Conservation (phyloP, 1,140 invertebrate genomes). For the Drosophila kurseongensis region DNA sequence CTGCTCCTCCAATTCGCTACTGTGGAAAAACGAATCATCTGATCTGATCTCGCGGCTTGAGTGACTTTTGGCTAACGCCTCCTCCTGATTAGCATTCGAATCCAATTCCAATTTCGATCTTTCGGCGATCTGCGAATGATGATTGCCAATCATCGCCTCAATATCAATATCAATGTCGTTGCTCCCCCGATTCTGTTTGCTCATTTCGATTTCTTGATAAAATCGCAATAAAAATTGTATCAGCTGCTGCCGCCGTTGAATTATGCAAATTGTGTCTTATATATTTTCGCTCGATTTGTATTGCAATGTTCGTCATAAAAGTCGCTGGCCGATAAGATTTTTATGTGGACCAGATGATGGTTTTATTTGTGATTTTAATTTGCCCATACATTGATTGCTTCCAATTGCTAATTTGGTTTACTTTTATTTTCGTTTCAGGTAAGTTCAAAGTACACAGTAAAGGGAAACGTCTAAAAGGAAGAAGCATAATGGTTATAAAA, state of each 20-base stretch:
- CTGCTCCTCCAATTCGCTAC: slow-evolving; percentile 23
- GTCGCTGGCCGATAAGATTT: slow-evolving; percentile 53
- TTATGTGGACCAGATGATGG: slow-evolving; percentile 38
- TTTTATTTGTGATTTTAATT: slow-evolving; percentile 58
- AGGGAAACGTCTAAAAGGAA: background rate
- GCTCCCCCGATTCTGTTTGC: slow-evolving; percentile 27
- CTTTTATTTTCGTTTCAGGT: slow-evolving; percentile 47
- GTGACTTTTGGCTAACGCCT: slow-evolving; percentile 46
- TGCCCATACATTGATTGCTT: slow-evolving; percentile 7
- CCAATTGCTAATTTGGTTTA: slow-evolving; percentile 51
- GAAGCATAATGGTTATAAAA: background rate
- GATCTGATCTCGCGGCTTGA: slow-evolving; percentile 12
- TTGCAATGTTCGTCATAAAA: slow-evolving; percentile 36
- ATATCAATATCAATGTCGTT: slow-evolving; percentile 56
- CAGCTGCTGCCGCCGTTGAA: slow-evolving; percentile 39
- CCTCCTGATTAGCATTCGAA: slow-evolving; percentile 43
- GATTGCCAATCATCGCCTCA: slow-evolving; percentile 39
- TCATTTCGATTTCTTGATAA: slow-evolving; percentile 61
- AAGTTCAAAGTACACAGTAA: slow-evolving; percentile 29
- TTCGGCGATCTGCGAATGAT: slow-evolving; percentile 29
- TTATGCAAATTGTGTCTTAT: slow-evolving; percentile 46
- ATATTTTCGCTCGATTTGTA: slow-evolving; percentile 2
- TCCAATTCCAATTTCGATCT: slow-evolving; percentile 33
- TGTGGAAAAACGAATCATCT: slow-evolving; percentile 25
- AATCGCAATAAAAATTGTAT: slow-evolving; percentile 62